These are phyloP conservation scores for Rhynchomys soricoides DNA, from an alignment of 2,113 vertebrate species.

Conservation along the genomic window DNA sequence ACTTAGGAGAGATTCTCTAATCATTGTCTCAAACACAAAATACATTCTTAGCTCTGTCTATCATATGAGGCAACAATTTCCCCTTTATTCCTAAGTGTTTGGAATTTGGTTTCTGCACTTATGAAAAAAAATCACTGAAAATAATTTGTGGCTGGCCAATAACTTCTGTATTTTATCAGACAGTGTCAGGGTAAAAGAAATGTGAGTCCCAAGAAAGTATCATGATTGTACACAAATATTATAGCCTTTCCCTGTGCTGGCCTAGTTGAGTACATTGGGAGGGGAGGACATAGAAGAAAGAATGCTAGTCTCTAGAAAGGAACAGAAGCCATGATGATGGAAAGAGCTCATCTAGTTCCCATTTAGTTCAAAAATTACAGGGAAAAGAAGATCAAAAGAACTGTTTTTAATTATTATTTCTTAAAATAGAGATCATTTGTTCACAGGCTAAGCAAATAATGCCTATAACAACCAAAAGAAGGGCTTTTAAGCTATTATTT, in stretches of 20 bases:
- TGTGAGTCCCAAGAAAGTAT: neutral
- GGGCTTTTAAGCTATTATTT: too few relatives aligned
- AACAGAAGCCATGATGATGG: neutral
- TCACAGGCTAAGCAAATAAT: neutral
- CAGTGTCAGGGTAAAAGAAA: neutral
- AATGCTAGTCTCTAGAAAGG: neutral
- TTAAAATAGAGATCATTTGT: slow-evolving; percentile 9
- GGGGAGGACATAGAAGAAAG: neutral
- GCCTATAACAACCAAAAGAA: too few relatives aligned
- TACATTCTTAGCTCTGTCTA: neutral
- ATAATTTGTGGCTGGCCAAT: neutral
- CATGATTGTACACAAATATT: neutral
- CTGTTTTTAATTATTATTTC: neutral
- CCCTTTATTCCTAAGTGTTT: neutral
- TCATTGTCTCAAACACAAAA: slow-evolving; percentile 5
- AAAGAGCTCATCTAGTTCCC: neutral
- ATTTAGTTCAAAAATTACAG: neutral
- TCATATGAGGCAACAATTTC: neutral
- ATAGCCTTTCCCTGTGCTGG: neutral
- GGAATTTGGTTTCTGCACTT: neutral
- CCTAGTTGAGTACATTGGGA: neutral
- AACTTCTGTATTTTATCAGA: neutral
- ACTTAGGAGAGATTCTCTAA: neutral
- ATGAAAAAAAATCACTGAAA: neutral
- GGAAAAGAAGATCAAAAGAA: neutral